Evolutionary conservation across 2,113 vertebrate species (phyloP).

Genomic region (Brachionichthys hirsutus): DNA sequence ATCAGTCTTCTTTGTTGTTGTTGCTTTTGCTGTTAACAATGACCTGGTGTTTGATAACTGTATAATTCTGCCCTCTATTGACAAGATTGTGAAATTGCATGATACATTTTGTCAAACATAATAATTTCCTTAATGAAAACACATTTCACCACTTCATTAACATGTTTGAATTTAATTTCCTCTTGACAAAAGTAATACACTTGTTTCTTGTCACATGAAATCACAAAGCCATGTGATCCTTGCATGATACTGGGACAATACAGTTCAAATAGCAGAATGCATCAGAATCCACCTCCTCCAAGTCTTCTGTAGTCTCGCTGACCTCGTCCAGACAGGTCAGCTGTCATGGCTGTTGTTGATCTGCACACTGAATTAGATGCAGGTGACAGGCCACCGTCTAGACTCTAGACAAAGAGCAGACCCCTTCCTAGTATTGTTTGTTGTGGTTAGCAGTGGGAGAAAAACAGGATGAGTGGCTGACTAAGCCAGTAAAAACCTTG

Average conservation of each 20-base stretch:
- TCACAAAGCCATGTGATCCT: neutral
- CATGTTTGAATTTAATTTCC: neutral
- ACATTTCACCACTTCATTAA: neutral
- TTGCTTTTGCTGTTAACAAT: neutral
- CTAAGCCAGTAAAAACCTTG: constrained; percentile 37
- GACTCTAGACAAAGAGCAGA: constrained; percentile 77
- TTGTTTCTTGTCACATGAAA: neutral
- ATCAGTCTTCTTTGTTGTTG: neutral
- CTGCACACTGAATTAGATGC: constrained; percentile 31
- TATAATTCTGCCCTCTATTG: constrained; percentile 64
- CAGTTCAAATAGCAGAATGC: constrained; percentile 2
- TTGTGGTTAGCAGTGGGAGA: constrained; percentile 60
- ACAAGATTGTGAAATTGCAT: constrained; percentile 25
- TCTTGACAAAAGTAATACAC: neutral
- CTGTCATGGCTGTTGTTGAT: constrained; percentile 24
- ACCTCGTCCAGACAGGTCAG: constrained; percentile 42
- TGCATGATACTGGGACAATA: neutral
- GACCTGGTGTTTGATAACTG: constrained; percentile 40
- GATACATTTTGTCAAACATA: neutral
- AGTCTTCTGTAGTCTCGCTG: constrained; percentile 7
- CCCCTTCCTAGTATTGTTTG: constrained; percentile 80
- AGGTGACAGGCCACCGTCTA: constrained; percentile 71
- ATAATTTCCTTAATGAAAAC: neutral
- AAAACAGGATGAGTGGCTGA: constrained; percentile 78
- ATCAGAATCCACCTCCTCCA: neutral